These are phyloP conservation scores for Scopus umbretta DNA, from an alignment of 2,113 vertebrate genomes.

Conservation along the genomic window DNA sequence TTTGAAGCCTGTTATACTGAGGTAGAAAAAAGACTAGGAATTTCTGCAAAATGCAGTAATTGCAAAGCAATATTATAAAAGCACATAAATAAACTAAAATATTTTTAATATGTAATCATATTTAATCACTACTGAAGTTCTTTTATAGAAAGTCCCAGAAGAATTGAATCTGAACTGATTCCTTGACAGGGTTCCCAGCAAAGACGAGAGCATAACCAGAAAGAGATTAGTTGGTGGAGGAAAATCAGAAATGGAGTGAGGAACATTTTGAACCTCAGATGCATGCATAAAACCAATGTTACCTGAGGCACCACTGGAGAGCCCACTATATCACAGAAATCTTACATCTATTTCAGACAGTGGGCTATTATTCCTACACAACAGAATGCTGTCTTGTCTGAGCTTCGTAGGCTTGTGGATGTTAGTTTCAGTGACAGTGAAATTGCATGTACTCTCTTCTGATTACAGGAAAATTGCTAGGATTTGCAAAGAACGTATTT, in stretches of 20 bases:
- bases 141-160: neutral
- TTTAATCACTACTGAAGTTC: neutral
- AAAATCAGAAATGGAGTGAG: neutral
- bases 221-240: neutral
- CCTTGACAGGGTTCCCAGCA: neutral
- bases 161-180: neutral
- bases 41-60: neutral
- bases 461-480: constrained; percentile 37
- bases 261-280: neutral
- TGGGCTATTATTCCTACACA: neutral
- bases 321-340: neutral
- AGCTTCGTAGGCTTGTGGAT: neutral
- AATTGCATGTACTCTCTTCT: constrained; percentile 27
- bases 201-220: neutral
- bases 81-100: neutral
- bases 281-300: neutral
- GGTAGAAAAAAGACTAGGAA: neutral
- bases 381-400: neutral
- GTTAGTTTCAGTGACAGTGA: constrained; percentile 16
- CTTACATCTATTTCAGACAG: neutral
- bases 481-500: constrained; percentile 31
- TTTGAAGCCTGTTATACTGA: neutral
- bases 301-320: neutral
- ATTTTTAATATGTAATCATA: neutral
- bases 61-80: neutral